Percentiles rank a stretch among this genome's conserved stretches.
Evolutionary conservation across 1,140 invertebrate genomes (phyloP).

Genomic region (Heliconius eleuchia): DNA sequence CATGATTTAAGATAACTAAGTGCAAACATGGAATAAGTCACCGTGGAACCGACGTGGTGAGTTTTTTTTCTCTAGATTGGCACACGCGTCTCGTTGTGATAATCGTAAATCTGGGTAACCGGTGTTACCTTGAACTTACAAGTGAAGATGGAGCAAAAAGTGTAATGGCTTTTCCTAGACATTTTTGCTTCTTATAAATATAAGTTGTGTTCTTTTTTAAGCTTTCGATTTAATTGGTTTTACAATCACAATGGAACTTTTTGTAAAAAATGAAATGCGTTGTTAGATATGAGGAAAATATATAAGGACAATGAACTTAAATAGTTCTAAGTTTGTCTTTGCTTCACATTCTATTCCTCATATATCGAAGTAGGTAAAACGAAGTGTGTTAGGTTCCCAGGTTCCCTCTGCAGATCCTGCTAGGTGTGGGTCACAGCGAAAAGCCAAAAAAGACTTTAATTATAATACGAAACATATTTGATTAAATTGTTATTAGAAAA

Average conservation of each 20-base stretch:
- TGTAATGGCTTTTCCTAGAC: not conserved
- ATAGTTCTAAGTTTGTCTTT: not conserved
- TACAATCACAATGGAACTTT: too few relatives aligned
- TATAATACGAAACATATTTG: too few relatives aligned
- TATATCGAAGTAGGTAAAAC: not conserved
- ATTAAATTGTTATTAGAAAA: too few relatives aligned
- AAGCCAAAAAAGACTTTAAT: too few relatives aligned
- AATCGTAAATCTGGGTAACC: slow-evolving; percentile 9
- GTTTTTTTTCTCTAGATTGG: slow-evolving; percentile 49
- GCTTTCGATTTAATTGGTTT: too few relatives aligned
- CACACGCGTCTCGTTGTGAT: slow-evolving; percentile 36
- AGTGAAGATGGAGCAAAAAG: not conserved
- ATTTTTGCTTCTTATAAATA: not conserved
- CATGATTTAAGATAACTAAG: slow-evolving; percentile 67
- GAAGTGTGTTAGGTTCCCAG: not conserved
- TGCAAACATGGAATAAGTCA: slow-evolving; percentile 50
- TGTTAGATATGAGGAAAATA: too few relatives aligned
- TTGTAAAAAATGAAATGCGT: too few relatives aligned
- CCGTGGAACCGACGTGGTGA: slow-evolving; percentile 50
- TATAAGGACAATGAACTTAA: too few relatives aligned
- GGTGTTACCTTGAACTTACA: not conserved
- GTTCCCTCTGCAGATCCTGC: too few relatives aligned
- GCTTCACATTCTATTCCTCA: not conserved
- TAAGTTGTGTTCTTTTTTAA: not conserved
- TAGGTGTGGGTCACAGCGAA: too few relatives aligned